Base-by-base conservation (phyloP, 2,113 vertebrate species). In the Turnix velox region DNA sequence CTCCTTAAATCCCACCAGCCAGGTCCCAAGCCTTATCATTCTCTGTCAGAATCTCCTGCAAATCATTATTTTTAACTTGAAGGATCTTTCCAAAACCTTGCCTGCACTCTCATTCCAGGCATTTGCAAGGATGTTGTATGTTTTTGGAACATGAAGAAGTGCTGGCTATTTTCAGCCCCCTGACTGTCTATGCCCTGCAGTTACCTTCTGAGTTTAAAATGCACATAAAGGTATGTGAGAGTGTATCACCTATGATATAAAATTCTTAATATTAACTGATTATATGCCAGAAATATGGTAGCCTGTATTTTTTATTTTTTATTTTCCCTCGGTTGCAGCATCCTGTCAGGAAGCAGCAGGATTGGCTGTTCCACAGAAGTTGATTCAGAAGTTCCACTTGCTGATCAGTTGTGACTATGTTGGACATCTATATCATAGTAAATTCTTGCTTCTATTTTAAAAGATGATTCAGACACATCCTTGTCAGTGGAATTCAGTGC, bases 11-110 rank as follows among this genome's bases (percentile, higher is more conserved):
- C 37, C 57, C 55, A 90, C n/a, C 24, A 80, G 12, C 35, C 31
- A 71, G 39, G 54, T 82, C 74, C n/a, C 58, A 94, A 72, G 25
- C 10, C 14, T 94, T 90, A 71, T 63, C 51, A 55, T 83, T 40
- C 45, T 79, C 45, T 73, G 17, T 62, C 71, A 86, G 49, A 92
- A 83, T 31, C 17, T 28, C 30, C 19, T 57, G 35, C 40, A 90
- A 77, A 62, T 23, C 7, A 59, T 73, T 69, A 59, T n/a, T 84
- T 92, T 90, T 84, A 30, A 27, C 30, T 17, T 81, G 58, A 92
- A 90, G 12, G 6, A 12, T 73, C 15, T 63, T 45, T 79, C 45
- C 73, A 42, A 74, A 92, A 78, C 25, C 22, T 68, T 77, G 62
- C 23, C 20, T 88, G 16, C 8, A 7, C 28, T 68, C 43, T 87